phyloP scores from a whole-genome alignment of 1,140 invertebrate species.

The Dolichoris vasculosae region DNA sequence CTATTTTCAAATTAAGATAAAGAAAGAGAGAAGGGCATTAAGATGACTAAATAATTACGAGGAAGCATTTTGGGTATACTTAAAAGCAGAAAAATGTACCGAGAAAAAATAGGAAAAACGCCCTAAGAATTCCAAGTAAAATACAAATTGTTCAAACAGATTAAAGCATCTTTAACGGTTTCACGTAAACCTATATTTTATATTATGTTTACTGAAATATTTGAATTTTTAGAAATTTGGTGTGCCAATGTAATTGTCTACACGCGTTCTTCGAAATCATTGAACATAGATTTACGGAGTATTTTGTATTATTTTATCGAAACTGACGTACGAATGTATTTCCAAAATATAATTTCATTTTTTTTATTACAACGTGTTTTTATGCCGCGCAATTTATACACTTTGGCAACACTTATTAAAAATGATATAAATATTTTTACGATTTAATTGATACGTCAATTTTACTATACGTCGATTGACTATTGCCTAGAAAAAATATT shows the following conservation, averaged over 20 bases:
- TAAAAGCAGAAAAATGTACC: constrained; percentile 17
- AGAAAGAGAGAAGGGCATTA: background rate
- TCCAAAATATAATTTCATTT: no score
- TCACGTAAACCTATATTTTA: background rate
- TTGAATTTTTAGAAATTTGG: background rate
- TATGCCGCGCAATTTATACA: no score
- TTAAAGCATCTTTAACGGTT: background rate
- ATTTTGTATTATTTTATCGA: no score
- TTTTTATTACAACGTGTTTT: no score
- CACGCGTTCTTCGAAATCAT: background rate
- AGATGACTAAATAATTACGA: background rate
- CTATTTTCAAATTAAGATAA: constrained; percentile 41
- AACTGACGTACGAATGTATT: no score
- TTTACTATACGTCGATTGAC: no score
- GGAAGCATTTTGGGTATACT: background rate
- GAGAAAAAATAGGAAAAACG: constrained; percentile 25
- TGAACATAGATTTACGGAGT: background rate
- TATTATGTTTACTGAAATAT: background rate
- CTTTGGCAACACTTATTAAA: no score
- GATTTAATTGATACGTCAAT: no score
- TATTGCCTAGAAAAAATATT: no score
- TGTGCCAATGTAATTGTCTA: background rate
- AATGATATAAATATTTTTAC: no score
- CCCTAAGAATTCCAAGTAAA: background rate
- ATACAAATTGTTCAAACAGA: background rate